phyloP scores from a whole-genome alignment of 2,113 vertebrate genomes.

The Labrus mixtus region DNA sequence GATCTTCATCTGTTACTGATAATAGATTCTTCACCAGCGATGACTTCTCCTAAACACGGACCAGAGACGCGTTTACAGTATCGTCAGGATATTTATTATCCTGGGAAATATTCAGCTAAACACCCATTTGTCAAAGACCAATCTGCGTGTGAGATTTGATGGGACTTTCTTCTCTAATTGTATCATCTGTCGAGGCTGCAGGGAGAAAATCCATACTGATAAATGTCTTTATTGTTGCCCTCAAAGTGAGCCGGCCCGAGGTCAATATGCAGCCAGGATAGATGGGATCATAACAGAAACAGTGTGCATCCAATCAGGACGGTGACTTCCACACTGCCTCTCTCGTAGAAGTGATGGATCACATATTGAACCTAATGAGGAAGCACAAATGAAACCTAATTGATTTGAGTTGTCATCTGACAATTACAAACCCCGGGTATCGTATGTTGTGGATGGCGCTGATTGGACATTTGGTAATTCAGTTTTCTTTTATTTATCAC shows the following conservation, averaged over 20 bases:
- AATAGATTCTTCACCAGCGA: not conserved
- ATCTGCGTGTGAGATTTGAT: slow-evolving; percentile 36
- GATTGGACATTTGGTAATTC: too few species aligned
- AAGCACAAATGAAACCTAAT: slow-evolving; percentile 20
- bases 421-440: not conserved
- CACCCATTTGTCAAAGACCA: slow-evolving; percentile 13
- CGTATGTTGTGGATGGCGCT: not conserved
- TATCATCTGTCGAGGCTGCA: slow-evolving; percentile 13
- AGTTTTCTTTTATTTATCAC: too few species aligned
- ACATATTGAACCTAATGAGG: slow-evolving; percentile 15
- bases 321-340: not conserved
- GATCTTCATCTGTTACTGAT: slow-evolving; percentile 14
- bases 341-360: slow-evolving; percentile 38
- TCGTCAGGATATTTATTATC: not conserved
- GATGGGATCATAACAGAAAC: slow-evolving; percentile 31
- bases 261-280: slow-evolving; percentile 31
- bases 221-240: slow-evolving; percentile 55
- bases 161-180: slow-evolving; percentile 28
- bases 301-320: slow-evolving; percentile 10
- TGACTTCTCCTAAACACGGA: not conserved
- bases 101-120: slow-evolving; percentile 9
- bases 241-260: slow-evolving; percentile 23
- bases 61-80: not conserved
- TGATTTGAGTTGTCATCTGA: slow-evolving; percentile 11
- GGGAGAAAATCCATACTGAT: slow-evolving; percentile 65